These are phyloP conservation scores for Myopa testacea DNA, from an alignment of 2,888 invertebrate genomes.

Conservation along the genomic window DNA sequence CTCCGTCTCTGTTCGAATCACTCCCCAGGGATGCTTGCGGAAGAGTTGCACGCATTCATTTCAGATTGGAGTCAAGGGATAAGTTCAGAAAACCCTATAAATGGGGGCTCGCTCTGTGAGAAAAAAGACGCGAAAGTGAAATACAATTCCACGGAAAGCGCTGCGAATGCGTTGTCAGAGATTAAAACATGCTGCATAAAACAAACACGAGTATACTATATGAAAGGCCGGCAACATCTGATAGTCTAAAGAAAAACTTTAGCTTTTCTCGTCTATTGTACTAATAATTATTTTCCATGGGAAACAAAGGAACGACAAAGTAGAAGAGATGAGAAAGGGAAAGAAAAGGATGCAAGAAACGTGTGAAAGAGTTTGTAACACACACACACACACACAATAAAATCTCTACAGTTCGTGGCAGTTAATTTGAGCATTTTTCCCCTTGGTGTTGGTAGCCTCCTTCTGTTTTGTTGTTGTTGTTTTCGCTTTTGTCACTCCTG, in stretches of 20 bases:
- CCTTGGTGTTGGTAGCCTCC: not conserved
- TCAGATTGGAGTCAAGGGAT: conserved; percentile 27
- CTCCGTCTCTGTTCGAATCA: not conserved
- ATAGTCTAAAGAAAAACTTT: conserved; percentile 7
- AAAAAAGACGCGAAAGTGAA: no score
- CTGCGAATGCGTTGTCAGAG: no score
- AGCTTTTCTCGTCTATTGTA: not conserved
- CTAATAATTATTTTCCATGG: conserved; percentile 3
- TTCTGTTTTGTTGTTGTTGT: conserved; percentile 11
- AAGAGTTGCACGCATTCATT: conserved; percentile 32
- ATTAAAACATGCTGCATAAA: no score
- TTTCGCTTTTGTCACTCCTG: conserved; percentile 11
- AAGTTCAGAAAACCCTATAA: conserved; percentile 30
- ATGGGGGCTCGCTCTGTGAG: no score
- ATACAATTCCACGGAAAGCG: no score
- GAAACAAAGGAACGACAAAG: not conserved
- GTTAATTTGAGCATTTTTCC: not conserved
- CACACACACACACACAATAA: not conserved
- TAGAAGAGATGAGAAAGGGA: not conserved
- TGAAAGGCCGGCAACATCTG: not conserved
- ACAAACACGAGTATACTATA: no score
- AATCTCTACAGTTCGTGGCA: not conserved
- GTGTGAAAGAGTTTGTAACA: not conserved
- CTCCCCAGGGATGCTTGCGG: not conserved
- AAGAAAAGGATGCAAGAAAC: not conserved